These are phyloP conservation scores for Intellagama lesueurii DNA, from an alignment of 2,797 vertebrate species.

Conservation along the genomic window DNA sequence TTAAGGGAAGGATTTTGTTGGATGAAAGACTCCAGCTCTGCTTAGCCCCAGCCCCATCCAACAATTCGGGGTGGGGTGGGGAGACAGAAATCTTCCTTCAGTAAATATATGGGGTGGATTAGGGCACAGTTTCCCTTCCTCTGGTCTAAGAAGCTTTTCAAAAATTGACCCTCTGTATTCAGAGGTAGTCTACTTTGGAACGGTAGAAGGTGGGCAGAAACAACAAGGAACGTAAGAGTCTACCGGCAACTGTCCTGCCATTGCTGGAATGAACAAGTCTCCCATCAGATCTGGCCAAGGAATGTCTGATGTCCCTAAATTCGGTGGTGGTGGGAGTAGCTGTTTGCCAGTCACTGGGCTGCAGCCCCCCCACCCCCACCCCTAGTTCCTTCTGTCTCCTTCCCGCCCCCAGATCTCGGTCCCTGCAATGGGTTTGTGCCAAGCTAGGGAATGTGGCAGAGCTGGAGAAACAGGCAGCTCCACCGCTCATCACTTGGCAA, in stretches of 20 bases:
- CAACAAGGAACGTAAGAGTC: background rate
- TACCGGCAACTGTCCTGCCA: background rate
- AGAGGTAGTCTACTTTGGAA: background rate
- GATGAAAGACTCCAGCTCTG: no score
- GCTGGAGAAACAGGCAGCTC: conserved; percentile 25
- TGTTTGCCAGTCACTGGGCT: background rate
- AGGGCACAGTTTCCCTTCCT: no score
- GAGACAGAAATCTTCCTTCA: no score
- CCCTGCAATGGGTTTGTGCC: conserved; percentile 16
- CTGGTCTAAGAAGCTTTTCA: no score
- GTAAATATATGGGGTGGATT: no score
- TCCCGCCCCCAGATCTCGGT: background rate
- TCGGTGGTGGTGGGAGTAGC: background rate
- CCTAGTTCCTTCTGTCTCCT: background rate
- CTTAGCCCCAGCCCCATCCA: no score
- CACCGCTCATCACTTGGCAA: conserved; percentile 37
- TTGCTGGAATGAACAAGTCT: background rate
- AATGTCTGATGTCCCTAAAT: no score
- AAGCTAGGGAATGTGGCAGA: background rate
- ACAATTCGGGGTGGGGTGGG: no score
- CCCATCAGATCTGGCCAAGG: background rate
- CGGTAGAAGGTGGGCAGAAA: background rate
- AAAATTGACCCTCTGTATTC: background rate
- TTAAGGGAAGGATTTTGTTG: background rate
- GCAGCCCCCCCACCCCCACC: no score